Evolutionary conservation across 2,888 invertebrate genomes (phyloP), one percentile per base, ranked within the genome.

Genomic region (Nipponacmea schrenckii): DNA sequence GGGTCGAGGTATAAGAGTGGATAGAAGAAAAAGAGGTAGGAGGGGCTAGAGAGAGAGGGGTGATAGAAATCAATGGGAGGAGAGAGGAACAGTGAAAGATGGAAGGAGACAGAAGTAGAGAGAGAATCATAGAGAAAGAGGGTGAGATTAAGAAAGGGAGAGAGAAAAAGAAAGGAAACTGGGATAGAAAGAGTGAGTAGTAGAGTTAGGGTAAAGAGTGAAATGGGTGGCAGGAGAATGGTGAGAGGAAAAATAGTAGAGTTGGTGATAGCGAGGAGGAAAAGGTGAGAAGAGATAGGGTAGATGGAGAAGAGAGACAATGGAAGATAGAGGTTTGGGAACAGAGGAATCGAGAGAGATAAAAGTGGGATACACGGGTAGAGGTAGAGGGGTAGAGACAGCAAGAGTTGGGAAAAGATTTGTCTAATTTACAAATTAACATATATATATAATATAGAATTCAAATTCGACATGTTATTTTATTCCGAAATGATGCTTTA

Each of bases 201-300:
- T 14, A n/a, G 20, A 46, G 45, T 17, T 5, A 17, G 31, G 12
- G 2, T 31, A n/a, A n/a, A 8, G 1, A 45, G 14, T 17, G 27
- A 24, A 31, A 12, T 14, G 48, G 20, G 39, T 7, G 31, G 64
- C 31, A 5, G 39, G n/a, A 17, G 15, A 17, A 20, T 27, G 24
- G 45, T 26, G 12, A 31, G 48, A n/a, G 65, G 27, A 73, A 45
- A 7, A 63, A 62, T n/a, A 71, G 72, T 26, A 39, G 66, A 62
- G 4, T 62, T 50, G 67, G 5, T 0, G 44, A 27, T 31, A 68
- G 20, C 46, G 44, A 27, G 24, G 56, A 50, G 64, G 26, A 68
- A 66, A 50, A 24, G 65, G 15, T 8, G 62, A 48, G n/a, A 39
- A 24, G 44, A 64, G 50, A 50, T 31, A 64, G 68, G 46, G 65